phyloP scores from a whole-genome alignment of 2,888 invertebrate genomes.

The Tipula confusa region DNA sequence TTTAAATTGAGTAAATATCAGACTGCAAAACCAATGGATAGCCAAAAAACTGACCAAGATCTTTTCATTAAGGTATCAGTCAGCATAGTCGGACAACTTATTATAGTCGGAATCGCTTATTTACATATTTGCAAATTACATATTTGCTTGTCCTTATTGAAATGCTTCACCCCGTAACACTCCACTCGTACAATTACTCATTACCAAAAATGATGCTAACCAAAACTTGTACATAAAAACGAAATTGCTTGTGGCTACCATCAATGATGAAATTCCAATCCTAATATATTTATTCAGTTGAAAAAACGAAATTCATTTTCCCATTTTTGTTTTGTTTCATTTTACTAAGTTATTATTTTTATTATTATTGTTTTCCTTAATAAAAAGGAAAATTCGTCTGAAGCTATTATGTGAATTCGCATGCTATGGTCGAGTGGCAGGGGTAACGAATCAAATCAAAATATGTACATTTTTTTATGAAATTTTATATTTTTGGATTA shows the following conservation, averaged over 20 bases:
- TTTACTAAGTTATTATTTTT: neutral
- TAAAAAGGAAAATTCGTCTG: neutral
- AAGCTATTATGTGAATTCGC: neutral
- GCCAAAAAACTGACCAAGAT: neutral
- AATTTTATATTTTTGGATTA: neutral
- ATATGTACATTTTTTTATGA: neutral
- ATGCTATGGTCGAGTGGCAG: neutral
- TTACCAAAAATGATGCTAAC: no score
- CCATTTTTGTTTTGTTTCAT: neutral
- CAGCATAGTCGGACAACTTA: no score
- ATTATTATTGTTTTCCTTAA: neutral
- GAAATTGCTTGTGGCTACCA: conserved; percentile 9
- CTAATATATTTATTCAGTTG: conserved; percentile 1
- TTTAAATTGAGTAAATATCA: no score
- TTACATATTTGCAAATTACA: no score
- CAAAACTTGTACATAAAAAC: no score
- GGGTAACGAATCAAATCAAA: neutral
- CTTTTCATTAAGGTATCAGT: no score
- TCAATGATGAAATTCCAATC: neutral
- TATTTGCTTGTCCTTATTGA: no score
- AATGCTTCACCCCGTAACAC: no score
- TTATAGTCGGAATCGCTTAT: no score
- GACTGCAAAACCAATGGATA: neutral
- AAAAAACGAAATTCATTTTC: neutral
- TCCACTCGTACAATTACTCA: no score